A percentile compares a stretch with the other conserved stretches of the same genome.
Evolutionary conservation across 2,113 vertebrate species (phyloP).

Genomic region (Clinocottus analis): DNA sequence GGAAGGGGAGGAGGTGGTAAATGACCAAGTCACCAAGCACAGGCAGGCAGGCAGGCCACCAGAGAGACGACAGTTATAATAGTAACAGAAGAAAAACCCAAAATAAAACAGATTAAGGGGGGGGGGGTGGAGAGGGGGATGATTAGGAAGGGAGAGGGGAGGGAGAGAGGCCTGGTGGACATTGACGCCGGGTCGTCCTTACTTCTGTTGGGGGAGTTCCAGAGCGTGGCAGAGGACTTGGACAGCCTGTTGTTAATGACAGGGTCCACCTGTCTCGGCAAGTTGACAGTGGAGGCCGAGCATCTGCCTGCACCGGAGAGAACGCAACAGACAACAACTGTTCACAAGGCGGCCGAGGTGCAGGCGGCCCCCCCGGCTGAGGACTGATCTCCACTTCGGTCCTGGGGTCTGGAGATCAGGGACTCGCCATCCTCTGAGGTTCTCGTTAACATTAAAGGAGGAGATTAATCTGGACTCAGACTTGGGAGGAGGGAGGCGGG

Average conservation of each 20-base stretch:
- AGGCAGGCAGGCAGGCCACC: constrained; percentile 84
- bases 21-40: constrained; percentile 83
- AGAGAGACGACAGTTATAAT: constrained; percentile 72
- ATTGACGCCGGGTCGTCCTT: constrained; percentile 84
- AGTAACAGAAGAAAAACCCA: constrained; percentile 49
- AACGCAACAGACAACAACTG: constrained; percentile 85
- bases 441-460: constrained; percentile 16
- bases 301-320: constrained; percentile 96
- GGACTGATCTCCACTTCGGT: not conserved
- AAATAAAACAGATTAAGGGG: constrained; percentile 60
- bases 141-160: constrained; percentile 32
- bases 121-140: constrained; percentile 40
- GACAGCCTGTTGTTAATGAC: constrained; percentile 98
- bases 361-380: constrained; percentile 28
- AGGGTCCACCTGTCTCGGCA: constrained; percentile 97
- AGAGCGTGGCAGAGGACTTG: constrained; percentile 97
- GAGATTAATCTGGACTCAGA: constrained; percentile 24
- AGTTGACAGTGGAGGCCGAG: constrained; percentile 97
- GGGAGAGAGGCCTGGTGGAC: constrained; percentile 65
- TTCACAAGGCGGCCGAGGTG: constrained; percentile 69
- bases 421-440: constrained; percentile 32
- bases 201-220: constrained; percentile 99
- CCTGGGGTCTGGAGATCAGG: constrained; percentile 6
- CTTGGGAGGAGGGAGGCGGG: not conserved
- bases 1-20: constrained; percentile 64